These are phyloP conservation scores for Patagioenas fasciata DNA, from an alignment of 2,113 vertebrate genomes.

Conservation along the genomic window DNA sequence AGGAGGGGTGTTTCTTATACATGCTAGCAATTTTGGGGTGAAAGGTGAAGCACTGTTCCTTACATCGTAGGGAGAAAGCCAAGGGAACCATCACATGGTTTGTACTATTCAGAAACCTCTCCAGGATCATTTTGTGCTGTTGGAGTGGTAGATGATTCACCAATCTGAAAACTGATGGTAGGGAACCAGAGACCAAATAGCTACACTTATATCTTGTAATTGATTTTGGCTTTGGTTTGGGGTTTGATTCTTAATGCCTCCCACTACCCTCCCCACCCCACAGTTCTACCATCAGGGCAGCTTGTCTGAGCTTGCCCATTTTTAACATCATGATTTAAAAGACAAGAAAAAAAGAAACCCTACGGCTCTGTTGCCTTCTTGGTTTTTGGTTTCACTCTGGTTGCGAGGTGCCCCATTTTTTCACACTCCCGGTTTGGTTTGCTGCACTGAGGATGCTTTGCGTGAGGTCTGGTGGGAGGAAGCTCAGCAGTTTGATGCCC, in stretches of 20 bases:
- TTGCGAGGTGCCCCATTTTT: neutral
- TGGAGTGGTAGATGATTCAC: constrained; percentile 29
- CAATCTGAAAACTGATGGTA: neutral
- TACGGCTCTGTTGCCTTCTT: neutral
- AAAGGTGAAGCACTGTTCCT: constrained; percentile 16
- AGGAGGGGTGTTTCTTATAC: neutral
- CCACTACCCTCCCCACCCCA: neutral
- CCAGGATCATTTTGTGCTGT: constrained; percentile 4
- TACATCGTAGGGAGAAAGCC: neutral
- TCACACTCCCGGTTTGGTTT: neutral
- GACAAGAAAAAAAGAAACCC: neutral
- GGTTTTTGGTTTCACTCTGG: neutral
- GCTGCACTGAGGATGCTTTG: neutral
- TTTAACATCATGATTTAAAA: neutral
- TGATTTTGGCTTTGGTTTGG: constrained; percentile 42
- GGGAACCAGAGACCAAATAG: constrained; percentile 35
- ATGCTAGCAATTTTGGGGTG: neutral
- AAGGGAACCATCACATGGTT: neutral
- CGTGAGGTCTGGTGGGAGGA: neutral
- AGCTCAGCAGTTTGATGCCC: neutral
- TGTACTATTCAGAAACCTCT: constrained; percentile 19
- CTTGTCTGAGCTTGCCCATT: neutral
- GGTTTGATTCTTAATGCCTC: neutral
- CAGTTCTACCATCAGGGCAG: neutral
- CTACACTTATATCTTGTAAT: constrained; percentile 22